Percentiles rank a stretch among this genome's conserved stretches.
Evolutionary conservation across 2,797 vertebrate species (phyloP).

Genomic region (Phalanger gymnotis): DNA sequence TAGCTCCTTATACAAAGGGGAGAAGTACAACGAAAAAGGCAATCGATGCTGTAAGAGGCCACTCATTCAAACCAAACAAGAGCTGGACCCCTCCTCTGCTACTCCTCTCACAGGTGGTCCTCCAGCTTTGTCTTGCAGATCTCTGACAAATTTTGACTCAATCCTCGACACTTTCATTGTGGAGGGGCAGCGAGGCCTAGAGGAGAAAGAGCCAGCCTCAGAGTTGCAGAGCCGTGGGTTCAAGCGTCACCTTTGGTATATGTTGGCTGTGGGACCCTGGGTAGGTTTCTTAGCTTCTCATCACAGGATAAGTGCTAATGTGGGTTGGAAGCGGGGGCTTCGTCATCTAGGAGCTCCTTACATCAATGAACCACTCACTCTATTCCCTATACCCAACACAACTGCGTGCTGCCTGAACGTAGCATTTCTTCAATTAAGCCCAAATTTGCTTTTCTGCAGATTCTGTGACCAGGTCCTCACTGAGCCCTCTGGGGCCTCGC

Average conservation of each 20-base stretch:
- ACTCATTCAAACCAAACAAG: not conserved
- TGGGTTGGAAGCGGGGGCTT: not conserved
- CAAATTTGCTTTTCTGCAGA: not conserved
- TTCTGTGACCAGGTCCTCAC: no score
- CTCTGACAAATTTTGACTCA: not conserved
- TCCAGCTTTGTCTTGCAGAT: not conserved
- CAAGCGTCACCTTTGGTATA: not conserved
- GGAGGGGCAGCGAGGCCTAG: not conserved
- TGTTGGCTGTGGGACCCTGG: not conserved
- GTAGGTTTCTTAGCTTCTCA: not conserved
- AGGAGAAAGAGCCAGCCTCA: not conserved
- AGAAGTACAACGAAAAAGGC: not conserved
- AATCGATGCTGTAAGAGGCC: not conserved
- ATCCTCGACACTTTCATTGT: not conserved
- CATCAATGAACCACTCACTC: not conserved
- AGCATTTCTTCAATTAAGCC: not conserved
- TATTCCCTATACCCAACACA: not conserved
- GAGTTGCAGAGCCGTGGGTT: not conserved
- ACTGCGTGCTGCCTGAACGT: not conserved
- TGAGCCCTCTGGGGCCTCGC: no score
- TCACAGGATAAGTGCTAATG: not conserved
- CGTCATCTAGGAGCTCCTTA: not conserved
- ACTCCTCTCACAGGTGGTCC: not conserved
- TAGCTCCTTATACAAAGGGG: not conserved
- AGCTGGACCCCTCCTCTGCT: not conserved